phyloP scores from a whole-genome alignment of 2,797 vertebrate species.

The Enteromius anoplus region DNA sequence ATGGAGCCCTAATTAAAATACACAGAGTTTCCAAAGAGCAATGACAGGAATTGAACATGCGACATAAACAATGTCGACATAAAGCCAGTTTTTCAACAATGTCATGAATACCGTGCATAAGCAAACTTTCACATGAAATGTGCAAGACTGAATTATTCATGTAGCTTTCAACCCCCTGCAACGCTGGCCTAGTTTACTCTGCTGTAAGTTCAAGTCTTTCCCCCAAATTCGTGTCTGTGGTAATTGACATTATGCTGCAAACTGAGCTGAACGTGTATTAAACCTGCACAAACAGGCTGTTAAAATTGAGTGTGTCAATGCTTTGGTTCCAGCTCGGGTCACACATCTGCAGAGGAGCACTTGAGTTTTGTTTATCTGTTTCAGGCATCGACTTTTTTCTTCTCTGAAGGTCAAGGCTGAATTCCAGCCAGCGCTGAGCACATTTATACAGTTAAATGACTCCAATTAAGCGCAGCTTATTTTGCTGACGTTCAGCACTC shows the following conservation, averaged over 20 bases:
- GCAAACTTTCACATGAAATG: background rate
- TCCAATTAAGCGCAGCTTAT: constrained; percentile 58
- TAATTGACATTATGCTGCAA: background rate
- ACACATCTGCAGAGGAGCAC: constrained; percentile 9
- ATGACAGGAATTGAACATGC: background rate
- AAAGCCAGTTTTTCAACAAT: background rate
- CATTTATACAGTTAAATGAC: constrained; percentile 59
- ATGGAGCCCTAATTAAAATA: background rate
- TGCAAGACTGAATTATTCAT: background rate
- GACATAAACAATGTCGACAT: background rate
- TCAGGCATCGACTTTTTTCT: constrained; percentile 54
- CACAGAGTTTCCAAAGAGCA: background rate
- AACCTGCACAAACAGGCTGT: background rate
- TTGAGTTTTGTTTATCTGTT: constrained; percentile 48
- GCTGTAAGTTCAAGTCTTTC: background rate
- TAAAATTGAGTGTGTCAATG: background rate
- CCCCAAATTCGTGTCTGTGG: background rate
- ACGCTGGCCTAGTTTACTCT: background rate
- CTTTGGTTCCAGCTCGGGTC: background rate
- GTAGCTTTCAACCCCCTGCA: background rate
- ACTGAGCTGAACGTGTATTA: background rate
- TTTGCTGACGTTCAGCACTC: constrained; percentile 50
- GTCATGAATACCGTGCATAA: background rate
- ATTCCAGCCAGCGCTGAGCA: constrained; percentile 50
- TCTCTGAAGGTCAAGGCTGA: constrained; percentile 44